Evolutionary conservation across 2,888 invertebrate species (phyloP).

Genomic region (Eulithis testata): DNA sequence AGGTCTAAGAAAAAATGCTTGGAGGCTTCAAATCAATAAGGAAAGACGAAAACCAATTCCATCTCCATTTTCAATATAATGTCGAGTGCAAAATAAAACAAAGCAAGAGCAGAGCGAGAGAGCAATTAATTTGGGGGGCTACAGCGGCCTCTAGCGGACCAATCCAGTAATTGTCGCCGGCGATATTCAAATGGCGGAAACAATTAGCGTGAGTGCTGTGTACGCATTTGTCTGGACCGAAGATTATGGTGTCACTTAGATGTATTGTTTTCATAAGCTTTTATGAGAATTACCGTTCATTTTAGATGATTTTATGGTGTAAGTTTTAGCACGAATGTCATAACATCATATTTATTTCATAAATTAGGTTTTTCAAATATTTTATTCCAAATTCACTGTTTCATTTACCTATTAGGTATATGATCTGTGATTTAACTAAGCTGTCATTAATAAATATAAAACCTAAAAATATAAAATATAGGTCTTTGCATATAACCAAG

Average conservation of each 20-base stretch:
- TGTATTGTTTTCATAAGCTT: constrained; percentile 35
- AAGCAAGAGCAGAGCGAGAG: constrained; percentile 57
- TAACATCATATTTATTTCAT: too few relatives aligned
- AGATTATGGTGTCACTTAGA: constrained; percentile 26
- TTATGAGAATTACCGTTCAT: constrained; percentile 27
- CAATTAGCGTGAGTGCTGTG: constrained; percentile 82
- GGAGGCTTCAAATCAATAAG: constrained; percentile 9
- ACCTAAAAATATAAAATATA: too few relatives aligned
- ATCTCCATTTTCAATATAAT: constrained; percentile 51
- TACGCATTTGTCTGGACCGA: constrained; percentile 57
- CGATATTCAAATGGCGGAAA: constrained; percentile 85
- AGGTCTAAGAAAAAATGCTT: too few relatives aligned
- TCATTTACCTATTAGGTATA: too few relatives aligned
- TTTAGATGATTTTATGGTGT: not conserved
- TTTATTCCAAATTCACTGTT: too few relatives aligned
- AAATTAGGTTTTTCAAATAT: too few relatives aligned
- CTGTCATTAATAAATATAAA: too few relatives aligned
- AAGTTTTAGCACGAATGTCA: too few relatives aligned
- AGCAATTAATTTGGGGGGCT: constrained; percentile 80
- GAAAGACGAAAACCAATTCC: constrained; percentile 32
- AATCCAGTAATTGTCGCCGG: constrained; percentile 81
- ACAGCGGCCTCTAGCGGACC: constrained; percentile 70
- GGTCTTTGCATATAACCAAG: too few relatives aligned
- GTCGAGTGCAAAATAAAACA: constrained; percentile 70
- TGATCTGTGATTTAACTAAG: too few relatives aligned